A percentile compares a stretch with the other conserved stretches of the same genome.
Conservation (phyloP, 2,888 invertebrate species). For the Exocentrus adspersus region DNA sequence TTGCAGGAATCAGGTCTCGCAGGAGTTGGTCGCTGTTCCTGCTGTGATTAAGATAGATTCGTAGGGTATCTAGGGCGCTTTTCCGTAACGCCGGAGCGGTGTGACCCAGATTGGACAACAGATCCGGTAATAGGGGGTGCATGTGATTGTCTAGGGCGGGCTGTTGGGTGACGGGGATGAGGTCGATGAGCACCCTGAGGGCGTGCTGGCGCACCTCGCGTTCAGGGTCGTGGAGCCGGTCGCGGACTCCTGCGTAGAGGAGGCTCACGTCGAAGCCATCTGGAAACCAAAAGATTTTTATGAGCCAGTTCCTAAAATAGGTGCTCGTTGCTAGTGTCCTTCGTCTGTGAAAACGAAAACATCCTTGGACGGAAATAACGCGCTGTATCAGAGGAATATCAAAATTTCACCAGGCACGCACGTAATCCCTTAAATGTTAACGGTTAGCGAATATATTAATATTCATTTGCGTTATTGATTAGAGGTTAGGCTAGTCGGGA, state of each 20-base stretch:
- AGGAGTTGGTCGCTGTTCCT: slow-evolving; percentile 75
- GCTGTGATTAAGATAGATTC: slow-evolving; percentile 77
- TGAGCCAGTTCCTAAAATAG: too few species aligned
- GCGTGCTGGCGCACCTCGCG: slow-evolving; percentile 88
- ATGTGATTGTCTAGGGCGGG: slow-evolving; percentile 76
- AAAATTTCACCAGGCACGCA: slow-evolving; percentile 17
- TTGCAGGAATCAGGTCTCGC: slow-evolving; percentile 71
- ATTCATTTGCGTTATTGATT: slow-evolving; percentile 18
- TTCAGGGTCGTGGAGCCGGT: slow-evolving; percentile 80
- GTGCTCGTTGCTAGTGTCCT: too few species aligned
- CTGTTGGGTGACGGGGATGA: slow-evolving; percentile 76
- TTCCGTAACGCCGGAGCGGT: slow-evolving; percentile 83
- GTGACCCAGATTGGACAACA: slow-evolving; percentile 83
- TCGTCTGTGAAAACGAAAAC: slow-evolving; percentile 9
- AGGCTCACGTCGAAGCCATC: slow-evolving; percentile 47
- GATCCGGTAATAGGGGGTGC: slow-evolving; percentile 70
- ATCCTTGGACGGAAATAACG: slow-evolving; percentile 24
- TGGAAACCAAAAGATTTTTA: slow-evolving; percentile 44
- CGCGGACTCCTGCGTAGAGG: slow-evolving; percentile 59
- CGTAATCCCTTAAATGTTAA: slow-evolving; percentile 11
- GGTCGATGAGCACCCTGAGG: slow-evolving; percentile 79
- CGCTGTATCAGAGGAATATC: slow-evolving; percentile 9
- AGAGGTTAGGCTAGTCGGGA: not conserved
- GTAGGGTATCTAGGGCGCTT: slow-evolving; percentile 79
- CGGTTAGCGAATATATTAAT: slow-evolving; percentile 18